These are phyloP conservation scores for Pseudorectes ferrugineus DNA, from an alignment of 2,113 vertebrate species.

Conservation along the genomic window DNA sequence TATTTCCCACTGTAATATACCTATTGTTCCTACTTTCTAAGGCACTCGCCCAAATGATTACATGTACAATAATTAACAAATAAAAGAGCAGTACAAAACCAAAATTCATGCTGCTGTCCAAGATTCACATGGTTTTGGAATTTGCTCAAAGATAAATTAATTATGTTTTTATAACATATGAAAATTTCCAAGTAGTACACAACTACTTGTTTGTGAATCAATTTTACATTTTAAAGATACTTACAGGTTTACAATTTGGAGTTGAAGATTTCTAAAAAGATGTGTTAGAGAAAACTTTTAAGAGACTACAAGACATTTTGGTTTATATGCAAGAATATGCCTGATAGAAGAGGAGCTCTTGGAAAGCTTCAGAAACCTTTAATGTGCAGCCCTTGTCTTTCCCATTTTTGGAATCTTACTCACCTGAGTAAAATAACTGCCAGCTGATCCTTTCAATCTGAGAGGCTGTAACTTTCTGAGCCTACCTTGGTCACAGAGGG, in stretches of 20 bases:
- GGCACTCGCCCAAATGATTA: neutral
- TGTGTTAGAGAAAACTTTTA: neutral
- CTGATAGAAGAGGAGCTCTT: neutral
- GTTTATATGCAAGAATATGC: neutral
- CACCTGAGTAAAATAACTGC: neutral
- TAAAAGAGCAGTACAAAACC: neutral
- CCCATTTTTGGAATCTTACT: neutral
- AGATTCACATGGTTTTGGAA: neutral
- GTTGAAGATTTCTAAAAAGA: neutral
- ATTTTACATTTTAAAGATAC: neutral
- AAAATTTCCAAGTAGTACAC: neutral
- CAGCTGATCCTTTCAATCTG: neutral
- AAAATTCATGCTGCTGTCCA: neutral
- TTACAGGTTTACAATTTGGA: neutral
- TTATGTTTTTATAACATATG: neutral
- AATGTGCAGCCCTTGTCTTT: neutral
- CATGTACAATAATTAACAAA: neutral
- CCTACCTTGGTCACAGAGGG: slow-evolving; percentile 1
- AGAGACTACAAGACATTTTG: neutral
- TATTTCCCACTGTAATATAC: neutral
- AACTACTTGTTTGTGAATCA: neutral
- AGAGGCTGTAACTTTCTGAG: neutral
- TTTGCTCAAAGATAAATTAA: neutral
- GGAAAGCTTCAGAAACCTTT: neutral
- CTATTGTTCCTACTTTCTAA: neutral